These are phyloP conservation scores for Drosophila mimetica DNA, from an alignment of 2,888 invertebrate genomes.

Conservation along the genomic window DNA sequence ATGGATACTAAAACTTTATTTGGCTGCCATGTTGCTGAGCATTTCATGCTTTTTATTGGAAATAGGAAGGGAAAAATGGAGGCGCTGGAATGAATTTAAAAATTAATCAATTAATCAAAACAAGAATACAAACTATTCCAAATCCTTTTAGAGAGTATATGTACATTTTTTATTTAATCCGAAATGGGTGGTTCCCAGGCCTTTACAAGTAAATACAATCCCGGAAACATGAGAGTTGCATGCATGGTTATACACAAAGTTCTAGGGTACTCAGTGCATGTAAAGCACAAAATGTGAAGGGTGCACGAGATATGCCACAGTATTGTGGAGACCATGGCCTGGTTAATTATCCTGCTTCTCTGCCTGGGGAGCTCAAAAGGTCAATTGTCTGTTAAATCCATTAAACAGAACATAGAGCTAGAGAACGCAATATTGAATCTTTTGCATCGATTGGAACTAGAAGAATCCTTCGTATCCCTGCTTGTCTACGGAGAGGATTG, in stretches of 20 bases:
- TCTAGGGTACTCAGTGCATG: neutral
- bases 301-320: neutral
- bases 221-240: neutral
- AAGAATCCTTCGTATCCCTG: slow-evolving; percentile 37
- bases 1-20: too few relatives aligned
- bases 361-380: neutral
- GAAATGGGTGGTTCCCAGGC: neutral
- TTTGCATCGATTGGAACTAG: slow-evolving; percentile 18
- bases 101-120: neutral
- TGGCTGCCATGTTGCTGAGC: neutral
- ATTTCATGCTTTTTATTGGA: neutral
- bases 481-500: slow-evolving; percentile 54
- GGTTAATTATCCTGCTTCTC: neutral
- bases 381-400: neutral
- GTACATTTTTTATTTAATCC: neutral
- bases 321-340: neutral
- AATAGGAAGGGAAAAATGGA: neutral
- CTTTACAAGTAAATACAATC: too few relatives aligned
- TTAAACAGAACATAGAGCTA: neutral
- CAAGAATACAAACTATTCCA: neutral
- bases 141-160: neutral
- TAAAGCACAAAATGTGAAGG: neutral
- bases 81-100: neutral
- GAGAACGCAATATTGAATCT: neutral
- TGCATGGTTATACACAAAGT: neutral